Evolutionary conservation across 2,797 vertebrate species (phyloP).

Genomic region (Chelon labrosus): DNA sequence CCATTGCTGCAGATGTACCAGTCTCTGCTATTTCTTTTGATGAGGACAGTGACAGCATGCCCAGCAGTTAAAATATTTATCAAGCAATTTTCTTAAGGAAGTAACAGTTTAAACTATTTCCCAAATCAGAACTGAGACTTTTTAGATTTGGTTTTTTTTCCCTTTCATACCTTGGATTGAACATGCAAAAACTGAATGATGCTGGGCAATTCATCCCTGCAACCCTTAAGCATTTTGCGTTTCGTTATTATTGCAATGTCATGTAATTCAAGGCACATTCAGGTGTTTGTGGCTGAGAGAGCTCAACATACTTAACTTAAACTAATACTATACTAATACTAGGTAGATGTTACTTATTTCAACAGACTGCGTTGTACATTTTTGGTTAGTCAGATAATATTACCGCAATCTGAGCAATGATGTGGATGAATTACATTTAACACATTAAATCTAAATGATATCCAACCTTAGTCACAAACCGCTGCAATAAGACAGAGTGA

Average conservation of each 20-base stretch:
- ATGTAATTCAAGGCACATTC: neutral
- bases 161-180: neutral
- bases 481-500: constrained; percentile 30
- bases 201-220: neutral
- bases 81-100: neutral
- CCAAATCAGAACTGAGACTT: neutral
- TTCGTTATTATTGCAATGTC: neutral
- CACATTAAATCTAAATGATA: neutral
- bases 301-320: no score
- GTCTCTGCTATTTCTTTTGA: constrained; percentile 18
- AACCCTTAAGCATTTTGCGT: neutral
- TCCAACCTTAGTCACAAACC: constrained; percentile 2
- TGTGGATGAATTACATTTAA: no score
- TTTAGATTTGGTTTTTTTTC: neutral
- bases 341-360: neutral
- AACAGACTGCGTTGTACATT: neutral
- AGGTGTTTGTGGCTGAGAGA: neutral
- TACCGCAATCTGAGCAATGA: neutral
- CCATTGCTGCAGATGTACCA: constrained; percentile 9
- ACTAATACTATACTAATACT: neutral
- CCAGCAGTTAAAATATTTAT: constrained; percentile 3
- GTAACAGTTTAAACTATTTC: neutral
- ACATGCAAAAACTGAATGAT: neutral
- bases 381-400: neutral
- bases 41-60: constrained; percentile 23